Conservation (phyloP, 2,797 vertebrate species). For the Gorsachius magnificus region DNA sequence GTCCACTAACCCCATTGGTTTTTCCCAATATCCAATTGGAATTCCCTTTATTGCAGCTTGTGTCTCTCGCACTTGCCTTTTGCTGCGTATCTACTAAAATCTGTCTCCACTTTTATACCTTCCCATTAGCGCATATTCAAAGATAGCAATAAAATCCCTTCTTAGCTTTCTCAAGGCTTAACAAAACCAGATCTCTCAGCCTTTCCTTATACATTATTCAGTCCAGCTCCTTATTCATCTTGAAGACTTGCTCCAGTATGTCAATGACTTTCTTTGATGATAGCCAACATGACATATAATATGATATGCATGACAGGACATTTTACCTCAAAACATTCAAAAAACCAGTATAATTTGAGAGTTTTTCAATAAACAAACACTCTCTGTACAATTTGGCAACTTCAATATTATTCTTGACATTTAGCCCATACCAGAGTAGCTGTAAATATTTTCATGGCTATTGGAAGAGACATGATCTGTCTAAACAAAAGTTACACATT, state of each 20-base stretch:
- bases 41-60: background rate
- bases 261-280: background rate
- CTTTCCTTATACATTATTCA: background rate
- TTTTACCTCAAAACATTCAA: slow-evolving; percentile 13
- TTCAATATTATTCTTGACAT: slow-evolving; percentile 50
- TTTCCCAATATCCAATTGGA: background rate
- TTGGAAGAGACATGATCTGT: slow-evolving; percentile 41
- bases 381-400: slow-evolving; percentile 16
- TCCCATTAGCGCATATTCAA: background rate
- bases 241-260: background rate
- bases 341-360: slow-evolving; percentile 10
- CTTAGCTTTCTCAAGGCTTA: background rate
- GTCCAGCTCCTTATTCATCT: background rate
- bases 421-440: slow-evolving; percentile 9
- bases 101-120: background rate
- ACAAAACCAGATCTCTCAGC: background rate
- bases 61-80: background rate
- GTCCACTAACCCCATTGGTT: background rate
- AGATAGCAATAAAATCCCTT: background rate
- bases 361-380: slow-evolving; percentile 42
- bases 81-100: background rate
- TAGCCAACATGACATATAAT: background rate
- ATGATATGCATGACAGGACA: background rate
- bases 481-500: slow-evolving; percentile 19
- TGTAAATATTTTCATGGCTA: slow-evolving; percentile 55